Evolutionary conservation across 2,888 invertebrate species (phyloP).

Genomic region (Glyphotaelius pellucidus): DNA sequence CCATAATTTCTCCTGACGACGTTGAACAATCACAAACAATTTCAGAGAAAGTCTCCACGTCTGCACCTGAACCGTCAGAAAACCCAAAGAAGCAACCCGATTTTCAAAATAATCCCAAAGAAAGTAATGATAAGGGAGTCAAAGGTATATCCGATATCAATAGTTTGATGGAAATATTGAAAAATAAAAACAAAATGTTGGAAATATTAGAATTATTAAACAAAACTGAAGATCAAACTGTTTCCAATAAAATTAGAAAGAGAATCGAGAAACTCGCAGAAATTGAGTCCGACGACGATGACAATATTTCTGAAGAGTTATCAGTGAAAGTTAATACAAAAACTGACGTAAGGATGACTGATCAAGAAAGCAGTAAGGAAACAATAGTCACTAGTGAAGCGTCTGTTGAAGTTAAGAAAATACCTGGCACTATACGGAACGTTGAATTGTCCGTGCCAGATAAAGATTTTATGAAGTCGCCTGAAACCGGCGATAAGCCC

Average conservation of each 20-base stretch:
- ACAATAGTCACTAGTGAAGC: background rate
- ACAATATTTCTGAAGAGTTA: background rate
- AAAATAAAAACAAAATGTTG: constrained; percentile 76
- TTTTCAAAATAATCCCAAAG: background rate
- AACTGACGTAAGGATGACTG: background rate
- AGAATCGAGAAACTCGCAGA: constrained; percentile 78
- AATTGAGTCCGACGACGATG: constrained; percentile 75
- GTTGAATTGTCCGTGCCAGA: background rate
- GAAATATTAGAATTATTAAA: constrained; percentile 74
- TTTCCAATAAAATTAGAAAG: constrained; percentile 77
- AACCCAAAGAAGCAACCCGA: background rate
- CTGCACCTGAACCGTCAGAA: background rate
- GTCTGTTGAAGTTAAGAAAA: background rate
- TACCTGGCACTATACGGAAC: background rate
- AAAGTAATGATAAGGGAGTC: constrained; percentile 13
- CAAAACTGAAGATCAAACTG: constrained; percentile 70
- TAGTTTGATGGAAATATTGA: constrained; percentile 70
- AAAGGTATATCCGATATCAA: constrained; percentile 67
- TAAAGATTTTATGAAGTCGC: background rate
- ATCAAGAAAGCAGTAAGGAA: background rate
- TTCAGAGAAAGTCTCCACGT: background rate
- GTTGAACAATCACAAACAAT: background rate
- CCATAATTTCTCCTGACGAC: constrained; percentile 19
- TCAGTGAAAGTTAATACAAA: background rate
- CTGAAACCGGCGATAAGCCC: background rate